Base-by-base conservation (phyloP, 2,113 vertebrate genomes). In the Micromys minutus region DNA sequence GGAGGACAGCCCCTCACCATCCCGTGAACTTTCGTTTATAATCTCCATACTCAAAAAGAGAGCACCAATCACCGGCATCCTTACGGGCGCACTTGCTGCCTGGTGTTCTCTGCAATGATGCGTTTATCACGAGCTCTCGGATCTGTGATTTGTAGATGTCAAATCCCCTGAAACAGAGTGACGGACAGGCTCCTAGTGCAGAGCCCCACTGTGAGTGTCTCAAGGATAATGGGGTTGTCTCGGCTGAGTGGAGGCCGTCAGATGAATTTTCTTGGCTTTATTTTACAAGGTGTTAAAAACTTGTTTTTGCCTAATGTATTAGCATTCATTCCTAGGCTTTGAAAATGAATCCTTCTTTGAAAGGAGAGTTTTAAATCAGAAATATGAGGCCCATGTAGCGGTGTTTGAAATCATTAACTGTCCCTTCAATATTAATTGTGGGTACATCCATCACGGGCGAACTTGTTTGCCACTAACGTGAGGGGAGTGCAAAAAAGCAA, bases 291-390 rank as follows among this genome's bases (percentile, higher is more conserved):
- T 3, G 0, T 93, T 97, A 92, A 89, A 92, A 89, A 76, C 88
- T 96, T 85, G 45, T 72, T 98, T 69, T 95, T 95, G 92, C 87
- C 57, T 94, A 95, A 89, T 87, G 39, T 61, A 94, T 97, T 97
- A 97, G 95, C 90, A 95, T 97, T 97, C 95, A 94, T 93, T 98
- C 95, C 83, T 69, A 55, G 69, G 69, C 97, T 97, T 96, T 91
- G 94, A 93, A 97, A 97, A 91, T 76, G 39, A 89, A 96, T 95
- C 91, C 94, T 86, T 55, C 89, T 95, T 96, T 95, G 97, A 96
- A 95, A 97, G 93, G 96, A 93, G 93, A 93, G 59, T 96, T 98
- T 98, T 94, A 96, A 92, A 96, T 96, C 80, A 97, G 96, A 97
- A 98, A 96, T 97, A 96, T 95, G 95, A 97, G 97, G 89, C 74